Evolutionary conservation across 2,888 invertebrate species (phyloP), one percentile per base, ranked within the genome.

Genomic region (Zonitis immaculata): DNA sequence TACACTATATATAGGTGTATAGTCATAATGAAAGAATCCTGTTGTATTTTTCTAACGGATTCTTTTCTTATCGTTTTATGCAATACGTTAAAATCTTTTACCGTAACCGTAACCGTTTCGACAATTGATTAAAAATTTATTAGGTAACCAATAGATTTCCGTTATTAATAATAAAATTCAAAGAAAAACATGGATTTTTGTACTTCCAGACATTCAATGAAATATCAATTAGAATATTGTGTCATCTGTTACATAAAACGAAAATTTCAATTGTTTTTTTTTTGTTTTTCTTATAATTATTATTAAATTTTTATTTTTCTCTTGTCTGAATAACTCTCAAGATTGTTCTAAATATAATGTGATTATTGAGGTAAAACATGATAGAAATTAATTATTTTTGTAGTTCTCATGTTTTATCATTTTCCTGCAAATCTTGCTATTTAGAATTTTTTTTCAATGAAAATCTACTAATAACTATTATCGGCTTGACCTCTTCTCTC

Each of bases 81-180:
- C 18, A 39, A 39, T 14, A 32, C 28, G n/a, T 28, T n/a, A 28
- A 28, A 28, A n/a, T 39, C 11, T 20, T 39, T 11, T 20, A 39
- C 39, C 39, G 39, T 39, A 39, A 39, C 39, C 18, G 20, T 39
- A 20, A 39, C 18, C 18, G 39, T 35, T 35, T 8, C 8, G 6
- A 35, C 16, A 35, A 39, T 39, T 39, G 39, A 39, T 39, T 39
- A 39, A 39, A 39, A 39, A 39, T 39, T 39, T 39, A 39, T 39
- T 39, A 39, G 20, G n/a, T n/a, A n/a, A n/a, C n/a, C 39, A 39
- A 20, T 39, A n/a, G 20, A 11, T n/a, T 5, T 18, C 39, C 39
- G 39, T 39, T 39, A 39, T 39, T 1, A 20, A 18, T 18, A n/a
- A n/a, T n/a, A n/a, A n/a, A n/a, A 39, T 39, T 20, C 20, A 18